Base-by-base conservation (phyloP, 2,113 vertebrate species). In the Chamaetylas fuelleborni region DNA sequence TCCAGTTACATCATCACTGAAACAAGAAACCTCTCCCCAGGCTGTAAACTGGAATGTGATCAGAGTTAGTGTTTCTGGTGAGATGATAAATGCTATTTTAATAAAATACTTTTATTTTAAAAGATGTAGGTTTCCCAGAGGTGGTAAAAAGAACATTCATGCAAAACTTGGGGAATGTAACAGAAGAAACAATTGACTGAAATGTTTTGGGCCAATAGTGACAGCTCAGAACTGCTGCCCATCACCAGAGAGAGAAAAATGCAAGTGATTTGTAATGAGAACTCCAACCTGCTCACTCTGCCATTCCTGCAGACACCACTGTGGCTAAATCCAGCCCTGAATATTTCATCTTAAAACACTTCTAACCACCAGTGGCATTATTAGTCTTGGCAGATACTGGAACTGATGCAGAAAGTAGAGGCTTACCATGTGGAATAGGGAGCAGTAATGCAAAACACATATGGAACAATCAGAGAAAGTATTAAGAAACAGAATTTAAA, bases 381-480 rank as follows among this genome's bases (percentile, higher is more conserved):
- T 81, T 90, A 80, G 33, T 92, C 74, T 86, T 48, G 76, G 80
- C 60, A 93, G 88, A 90, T 24, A 78, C 22, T 3, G 31, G 58
- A 95, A 72, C 88, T 95, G 83, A 80, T 58, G 65, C 88, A 95
- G 73, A 95, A 95, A 76, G 61, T 70, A 83, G 53, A 83, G 96
- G 58, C 96, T 97, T 97, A 97, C 94, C 96, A 97, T 11, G 54
- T 88, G 71, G 65, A 71, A 93, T 93, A 88, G 23, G 88, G 96
- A 79, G 90, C 95, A 97, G 65, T 82, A 87, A 93, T 82, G n/a
- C 69, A 86, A 96, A 96, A 96, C 51, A 96, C 33, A 83, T 54
- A 53, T 7, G 53, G 60, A 95, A 94, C 77, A 82, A 48, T n/a
- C 93, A 81, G 33, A 89, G 56, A 95, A 90, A 92, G 58, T 79